Evolutionary conservation across 2,113 vertebrate genomes (phyloP).

Genomic region (Laticauda colubrina): DNA sequence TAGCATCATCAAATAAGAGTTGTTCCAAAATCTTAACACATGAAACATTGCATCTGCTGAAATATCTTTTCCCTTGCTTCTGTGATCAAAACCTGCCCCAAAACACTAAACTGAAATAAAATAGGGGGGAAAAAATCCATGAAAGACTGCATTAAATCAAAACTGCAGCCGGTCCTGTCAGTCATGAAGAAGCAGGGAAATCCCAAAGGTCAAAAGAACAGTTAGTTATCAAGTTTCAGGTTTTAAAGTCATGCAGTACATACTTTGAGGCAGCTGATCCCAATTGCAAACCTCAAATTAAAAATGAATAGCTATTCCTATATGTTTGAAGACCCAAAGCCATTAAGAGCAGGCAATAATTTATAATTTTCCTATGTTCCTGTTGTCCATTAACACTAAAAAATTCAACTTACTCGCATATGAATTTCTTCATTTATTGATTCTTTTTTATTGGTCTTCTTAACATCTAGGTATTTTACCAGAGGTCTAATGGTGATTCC

Average conservation of each 20-base stretch:
- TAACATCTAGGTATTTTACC: constrained; percentile 88
- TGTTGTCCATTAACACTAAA: background rate
- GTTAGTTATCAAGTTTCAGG: background rate
- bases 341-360: background rate
- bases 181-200: background rate
- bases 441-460: constrained; percentile 87
- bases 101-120: background rate
- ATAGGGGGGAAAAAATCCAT: too few relatives aligned
- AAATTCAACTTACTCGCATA: constrained; percentile 75
- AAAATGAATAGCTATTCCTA: background rate
- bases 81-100: background rate
- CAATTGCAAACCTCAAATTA: background rate
- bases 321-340: background rate
- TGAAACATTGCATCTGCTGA: background rate
- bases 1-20: background rate
- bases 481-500: constrained; percentile 92
- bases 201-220: background rate
- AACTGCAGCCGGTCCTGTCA: background rate
- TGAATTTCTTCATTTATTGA: constrained; percentile 93
- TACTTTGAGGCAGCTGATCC: background rate
- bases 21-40: background rate
- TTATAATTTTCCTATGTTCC: background rate
- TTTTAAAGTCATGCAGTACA: background rate
- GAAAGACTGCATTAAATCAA: background rate
- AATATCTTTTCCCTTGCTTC: background rate